phyloP scores from a whole-genome alignment of 2,113 vertebrate species.

The Bettongia penicillata region DNA sequence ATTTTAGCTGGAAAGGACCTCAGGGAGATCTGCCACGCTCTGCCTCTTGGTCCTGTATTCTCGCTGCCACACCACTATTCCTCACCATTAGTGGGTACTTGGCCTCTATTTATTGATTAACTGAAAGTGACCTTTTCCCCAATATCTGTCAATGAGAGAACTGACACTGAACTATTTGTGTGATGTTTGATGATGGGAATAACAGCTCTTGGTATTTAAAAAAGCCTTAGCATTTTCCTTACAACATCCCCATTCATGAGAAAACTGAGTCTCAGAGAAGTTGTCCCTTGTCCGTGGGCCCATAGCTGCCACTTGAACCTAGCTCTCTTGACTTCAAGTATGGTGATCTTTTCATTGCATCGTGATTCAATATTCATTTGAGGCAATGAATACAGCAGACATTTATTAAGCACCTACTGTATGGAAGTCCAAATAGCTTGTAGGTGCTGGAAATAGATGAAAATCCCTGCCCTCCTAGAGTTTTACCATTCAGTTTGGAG shows the following conservation, averaged over 20 bases:
- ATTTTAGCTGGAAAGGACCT: not conserved
- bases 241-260: not conserved
- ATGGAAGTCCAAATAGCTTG: not conserved
- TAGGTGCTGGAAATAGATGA: not conserved
- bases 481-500: not conserved
- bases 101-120: not conserved
- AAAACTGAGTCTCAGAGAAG: not conserved
- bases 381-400: not conserved
- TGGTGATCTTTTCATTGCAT: not conserved
- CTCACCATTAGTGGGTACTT: not conserved
- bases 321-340: not conserved
- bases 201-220: not conserved
- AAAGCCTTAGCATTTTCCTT: not conserved
- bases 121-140: not conserved
- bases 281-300: not conserved
- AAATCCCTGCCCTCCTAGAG: not conserved
- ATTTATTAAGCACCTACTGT: not conserved
- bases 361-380: not conserved
- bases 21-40: not conserved
- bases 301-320: not conserved
- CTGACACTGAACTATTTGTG: not conserved
- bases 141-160: not conserved
- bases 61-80: not conserved
- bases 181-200: not conserved
- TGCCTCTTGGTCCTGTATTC: not conserved